Conservation (phyloP, 2,797 vertebrate genomes). For the Cynopterus sphinx region DNA sequence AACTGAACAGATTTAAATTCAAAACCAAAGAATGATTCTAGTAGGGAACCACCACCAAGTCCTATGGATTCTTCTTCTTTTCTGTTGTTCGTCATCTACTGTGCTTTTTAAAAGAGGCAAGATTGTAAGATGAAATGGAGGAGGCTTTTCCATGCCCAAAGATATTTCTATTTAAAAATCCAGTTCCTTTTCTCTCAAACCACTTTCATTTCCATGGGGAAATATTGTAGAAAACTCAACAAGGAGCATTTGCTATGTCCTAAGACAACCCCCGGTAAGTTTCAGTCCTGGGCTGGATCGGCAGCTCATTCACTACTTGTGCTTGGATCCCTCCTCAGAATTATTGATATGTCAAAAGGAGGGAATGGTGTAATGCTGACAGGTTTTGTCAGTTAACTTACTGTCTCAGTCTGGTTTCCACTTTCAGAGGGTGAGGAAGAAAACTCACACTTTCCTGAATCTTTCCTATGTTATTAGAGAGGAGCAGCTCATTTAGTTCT, state of each 20-base stretch:
- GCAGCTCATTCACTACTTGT: conserved; percentile 59
- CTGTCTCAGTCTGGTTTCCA: conserved; percentile 21
- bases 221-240: conserved; percentile 44
- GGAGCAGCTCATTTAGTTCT: conserved; percentile 1
- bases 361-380: background rate
- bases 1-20: background rate
- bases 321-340: conserved; percentile 62
- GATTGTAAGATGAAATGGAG: conserved; percentile 24
- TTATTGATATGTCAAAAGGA: conserved; percentile 22
- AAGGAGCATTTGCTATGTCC: conserved; percentile 40
- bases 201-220: conserved; percentile 50
- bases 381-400: background rate
- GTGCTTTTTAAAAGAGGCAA: conserved; percentile 56
- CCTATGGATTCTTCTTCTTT: conserved; percentile 20
- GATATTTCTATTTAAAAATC: background rate
- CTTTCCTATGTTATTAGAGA: conserved; percentile 27
- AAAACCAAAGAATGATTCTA: conserved; percentile 16
- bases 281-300: conserved; percentile 43
- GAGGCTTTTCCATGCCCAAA: background rate
- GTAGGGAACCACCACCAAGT: background rate
- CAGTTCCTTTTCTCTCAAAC: conserved; percentile 51
- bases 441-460: background rate
- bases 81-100: conserved; percentile 35
- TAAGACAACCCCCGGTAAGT: background rate
- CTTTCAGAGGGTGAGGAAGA: background rate